phyloP scores from a whole-genome alignment of 92 coral and sea anemone genomes.

The Porites evermanni region DNA sequence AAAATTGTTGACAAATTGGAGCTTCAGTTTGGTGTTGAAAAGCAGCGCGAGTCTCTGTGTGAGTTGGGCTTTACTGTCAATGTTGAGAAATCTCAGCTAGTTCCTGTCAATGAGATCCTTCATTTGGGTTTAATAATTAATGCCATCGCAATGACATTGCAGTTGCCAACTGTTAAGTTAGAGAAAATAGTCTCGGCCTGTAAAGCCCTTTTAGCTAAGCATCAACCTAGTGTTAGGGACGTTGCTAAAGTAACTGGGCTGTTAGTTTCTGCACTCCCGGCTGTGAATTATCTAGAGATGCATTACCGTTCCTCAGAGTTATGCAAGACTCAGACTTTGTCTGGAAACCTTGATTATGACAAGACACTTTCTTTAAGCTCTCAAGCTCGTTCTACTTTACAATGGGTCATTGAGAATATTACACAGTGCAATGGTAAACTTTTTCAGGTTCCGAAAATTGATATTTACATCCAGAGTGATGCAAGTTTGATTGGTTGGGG shows the following conservation, averaged over 20 bases:
- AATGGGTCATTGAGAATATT: background rate
- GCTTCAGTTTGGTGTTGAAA: slow-evolving; percentile 27
- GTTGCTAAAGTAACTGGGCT: no score
- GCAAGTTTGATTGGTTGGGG: background rate
- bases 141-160: slow-evolving; percentile 42
- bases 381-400: no score
- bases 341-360: background rate
- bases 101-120: no score
- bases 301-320: background rate
- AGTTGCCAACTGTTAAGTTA: no score
- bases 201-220: background rate
- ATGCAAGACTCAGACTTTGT: slow-evolving; percentile 1
- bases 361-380: no score
- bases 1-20: no score
- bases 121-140: slow-evolving; percentile 34
- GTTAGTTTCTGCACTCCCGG: no score
- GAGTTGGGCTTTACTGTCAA: slow-evolving; percentile 33
- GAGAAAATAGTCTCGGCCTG: slow-evolving; percentile 7
- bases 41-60: slow-evolving; percentile 38
- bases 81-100: no score
- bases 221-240: no score
- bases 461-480: background rate
- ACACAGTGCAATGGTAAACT: slow-evolving; percentile 1
- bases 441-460: background rate
- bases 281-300: no score